Percentiles rank a stretch among this genome's conserved stretches.
phyloP scores from a whole-genome alignment of 2,888 invertebrate species.

The Dyspetes luteomarginatus region DNA sequence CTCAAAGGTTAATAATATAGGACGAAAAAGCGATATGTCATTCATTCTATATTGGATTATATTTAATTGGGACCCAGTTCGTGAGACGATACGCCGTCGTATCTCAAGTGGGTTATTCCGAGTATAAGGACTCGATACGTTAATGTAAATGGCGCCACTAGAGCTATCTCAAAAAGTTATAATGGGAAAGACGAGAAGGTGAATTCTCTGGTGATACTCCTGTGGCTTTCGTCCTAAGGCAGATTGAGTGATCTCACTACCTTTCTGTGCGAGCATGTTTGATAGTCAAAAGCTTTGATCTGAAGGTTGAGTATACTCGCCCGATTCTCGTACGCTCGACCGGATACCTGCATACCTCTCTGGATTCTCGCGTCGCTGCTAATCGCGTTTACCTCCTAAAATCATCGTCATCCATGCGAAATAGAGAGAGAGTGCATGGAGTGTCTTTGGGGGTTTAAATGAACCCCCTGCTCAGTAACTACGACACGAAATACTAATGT shows the following conservation, averaged over 20 bases:
- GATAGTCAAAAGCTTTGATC: constrained; percentile 8
- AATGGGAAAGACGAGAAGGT: not conserved
- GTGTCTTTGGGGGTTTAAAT: not conserved
- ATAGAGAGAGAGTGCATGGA: not conserved
- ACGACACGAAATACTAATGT: constrained; percentile 18
- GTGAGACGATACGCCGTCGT: not conserved
- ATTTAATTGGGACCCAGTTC: not conserved
- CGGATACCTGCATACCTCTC: not conserved
- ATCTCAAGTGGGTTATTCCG: not conserved
- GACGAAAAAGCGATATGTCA: too few species aligned
- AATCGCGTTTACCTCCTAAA: constrained; percentile 15
- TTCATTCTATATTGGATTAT: too few species aligned
- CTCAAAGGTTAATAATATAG: too few species aligned
- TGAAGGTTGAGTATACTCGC: not conserved
- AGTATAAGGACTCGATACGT: not conserved
- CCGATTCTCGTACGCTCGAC: not conserved
- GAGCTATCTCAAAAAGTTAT: too few species aligned
- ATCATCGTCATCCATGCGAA: constrained; percentile 3
- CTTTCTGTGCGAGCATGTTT: not conserved
- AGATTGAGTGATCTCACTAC: not conserved
- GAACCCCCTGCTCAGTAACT: constrained; percentile 8
- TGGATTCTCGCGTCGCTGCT: not conserved
- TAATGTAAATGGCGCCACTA: not conserved
- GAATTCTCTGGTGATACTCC: not conserved
- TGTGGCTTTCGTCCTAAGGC: not conserved